Percentiles rank a stretch among this genome's conserved stretches.
These are phyloP conservation scores for Panonychus citri DNA, from an alignment of 1,140 invertebrate genomes.

Conservation along the genomic window DNA sequence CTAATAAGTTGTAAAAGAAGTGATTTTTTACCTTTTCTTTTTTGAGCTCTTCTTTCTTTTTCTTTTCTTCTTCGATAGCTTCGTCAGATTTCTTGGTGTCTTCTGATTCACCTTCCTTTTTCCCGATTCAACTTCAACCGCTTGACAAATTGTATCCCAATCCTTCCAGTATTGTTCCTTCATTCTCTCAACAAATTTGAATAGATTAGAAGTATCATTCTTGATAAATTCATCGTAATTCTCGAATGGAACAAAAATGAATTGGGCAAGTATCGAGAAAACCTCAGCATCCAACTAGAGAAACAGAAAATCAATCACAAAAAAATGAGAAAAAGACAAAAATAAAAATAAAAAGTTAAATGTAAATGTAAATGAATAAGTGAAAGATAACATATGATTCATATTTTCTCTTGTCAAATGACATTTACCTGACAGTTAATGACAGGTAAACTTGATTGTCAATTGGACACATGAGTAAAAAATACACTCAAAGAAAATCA, in stretches of 20 bases:
- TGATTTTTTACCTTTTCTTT: slow-evolving; percentile 28
- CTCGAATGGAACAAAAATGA: slow-evolving; percentile 14
- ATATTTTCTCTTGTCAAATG: too few relatives aligned
- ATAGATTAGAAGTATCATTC: slow-evolving; percentile 17
- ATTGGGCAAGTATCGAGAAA: slow-evolving; percentile 11
- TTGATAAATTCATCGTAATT: slow-evolving; percentile 15
- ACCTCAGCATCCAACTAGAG: background rate
- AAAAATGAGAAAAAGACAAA: background rate
- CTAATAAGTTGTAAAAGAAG: too few relatives aligned
- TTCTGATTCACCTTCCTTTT: slow-evolving; percentile 43
- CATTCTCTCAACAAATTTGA: slow-evolving; percentile 17
- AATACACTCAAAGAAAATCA: too few relatives aligned
- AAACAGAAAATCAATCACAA: background rate
- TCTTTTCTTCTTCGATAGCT: slow-evolving; percentile 11
- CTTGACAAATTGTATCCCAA: slow-evolving; percentile 64
- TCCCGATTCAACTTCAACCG: slow-evolving; percentile 52
- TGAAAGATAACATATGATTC: too few relatives aligned
- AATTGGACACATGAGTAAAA: too few relatives aligned
- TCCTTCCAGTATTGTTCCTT: slow-evolving; percentile 45
- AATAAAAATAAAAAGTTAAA: too few relatives aligned
- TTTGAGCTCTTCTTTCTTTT: slow-evolving; percentile 33
- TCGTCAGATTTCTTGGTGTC: slow-evolving; percentile 38
- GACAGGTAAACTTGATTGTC: too few relatives aligned
- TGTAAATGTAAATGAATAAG: too few relatives aligned
- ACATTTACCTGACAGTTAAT: too few relatives aligned